Evolutionary conservation across 2,113 vertebrate species (phyloP).

Genomic region (Equus quagga): DNA sequence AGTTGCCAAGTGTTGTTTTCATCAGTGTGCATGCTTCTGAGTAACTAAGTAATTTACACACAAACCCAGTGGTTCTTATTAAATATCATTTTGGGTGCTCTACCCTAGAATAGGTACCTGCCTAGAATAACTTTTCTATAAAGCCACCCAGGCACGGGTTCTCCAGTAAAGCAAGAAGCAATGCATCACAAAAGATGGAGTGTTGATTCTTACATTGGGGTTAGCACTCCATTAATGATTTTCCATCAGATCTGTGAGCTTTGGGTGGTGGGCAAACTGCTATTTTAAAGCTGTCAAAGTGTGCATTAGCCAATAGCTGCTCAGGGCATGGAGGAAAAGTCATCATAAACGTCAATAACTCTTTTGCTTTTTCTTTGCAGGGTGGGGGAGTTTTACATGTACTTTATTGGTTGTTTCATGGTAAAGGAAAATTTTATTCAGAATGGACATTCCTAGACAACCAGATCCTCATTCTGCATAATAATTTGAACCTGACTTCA

Average conservation of each 20-base stretch:
- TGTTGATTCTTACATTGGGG: neutral
- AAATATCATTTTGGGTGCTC: neutral
- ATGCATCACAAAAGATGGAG: neutral
- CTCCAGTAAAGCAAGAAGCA: neutral
- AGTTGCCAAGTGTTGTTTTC: neutral
- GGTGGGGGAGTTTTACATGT: neutral
- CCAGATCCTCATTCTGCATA: neutral
- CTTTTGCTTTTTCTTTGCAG: neutral
- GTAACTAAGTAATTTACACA: constrained; percentile 38
- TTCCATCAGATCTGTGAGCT: neutral
- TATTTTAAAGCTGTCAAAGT: neutral
- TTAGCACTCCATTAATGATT: neutral
- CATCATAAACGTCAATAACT: neutral
- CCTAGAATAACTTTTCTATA: neutral
- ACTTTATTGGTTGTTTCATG: constrained; percentile 3
- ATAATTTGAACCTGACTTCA: neutral
- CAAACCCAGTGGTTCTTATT: neutral
- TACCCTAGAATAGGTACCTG: neutral
- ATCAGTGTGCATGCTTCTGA: neutral
- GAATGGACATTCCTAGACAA: neutral
- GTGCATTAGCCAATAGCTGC: neutral
- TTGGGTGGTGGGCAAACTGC: neutral
- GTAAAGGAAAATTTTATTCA: neutral
- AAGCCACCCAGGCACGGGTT: neutral
- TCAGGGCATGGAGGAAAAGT: neutral